Conservation (phyloP, 1,140 invertebrate genomes). For the Dreissena rostriformis region DNA sequence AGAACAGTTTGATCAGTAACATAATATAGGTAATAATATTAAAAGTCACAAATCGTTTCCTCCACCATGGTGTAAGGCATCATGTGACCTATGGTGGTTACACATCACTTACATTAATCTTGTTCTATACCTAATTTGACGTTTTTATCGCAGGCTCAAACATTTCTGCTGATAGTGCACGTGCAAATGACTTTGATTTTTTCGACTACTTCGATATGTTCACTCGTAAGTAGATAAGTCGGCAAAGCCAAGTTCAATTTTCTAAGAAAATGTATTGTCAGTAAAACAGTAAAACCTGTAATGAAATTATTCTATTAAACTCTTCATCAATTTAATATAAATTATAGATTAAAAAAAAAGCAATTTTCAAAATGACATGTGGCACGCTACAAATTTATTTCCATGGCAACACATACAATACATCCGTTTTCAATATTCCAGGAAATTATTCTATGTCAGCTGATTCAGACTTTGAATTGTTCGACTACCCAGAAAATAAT, state of each 20-base stretch:
- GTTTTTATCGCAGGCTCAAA: constrained; percentile 46
- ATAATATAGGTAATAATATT: background rate
- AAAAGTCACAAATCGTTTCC: constrained; percentile 8
- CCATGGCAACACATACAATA: constrained; percentile 34
- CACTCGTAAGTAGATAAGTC: constrained; percentile 35
- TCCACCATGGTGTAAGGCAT: constrained; percentile 10
- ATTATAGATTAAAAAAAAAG: background rate
- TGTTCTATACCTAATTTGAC: background rate
- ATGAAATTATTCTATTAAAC: background rate
- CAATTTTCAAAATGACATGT: background rate
- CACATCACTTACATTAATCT: background rate
- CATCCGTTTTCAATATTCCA: constrained; percentile 48
- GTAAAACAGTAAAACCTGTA: background rate
- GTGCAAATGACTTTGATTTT: constrained; percentile 42
- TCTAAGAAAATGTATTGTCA: background rate
- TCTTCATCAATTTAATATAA: background rate
- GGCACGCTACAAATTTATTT: constrained; percentile 13
- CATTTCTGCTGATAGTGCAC: constrained; percentile 34
- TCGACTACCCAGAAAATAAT: constrained; percentile 44
- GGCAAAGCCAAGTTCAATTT: background rate
- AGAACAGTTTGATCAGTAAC: too few species aligned
- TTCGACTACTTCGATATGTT: constrained; percentile 55
- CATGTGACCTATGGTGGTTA: constrained; percentile 1
- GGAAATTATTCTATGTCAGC: constrained; percentile 47
- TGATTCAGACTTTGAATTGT: constrained; percentile 53